phyloP scores from a whole-genome alignment of 1,140 invertebrate genomes.

The Oryzaephilus surinamensis region DNA sequence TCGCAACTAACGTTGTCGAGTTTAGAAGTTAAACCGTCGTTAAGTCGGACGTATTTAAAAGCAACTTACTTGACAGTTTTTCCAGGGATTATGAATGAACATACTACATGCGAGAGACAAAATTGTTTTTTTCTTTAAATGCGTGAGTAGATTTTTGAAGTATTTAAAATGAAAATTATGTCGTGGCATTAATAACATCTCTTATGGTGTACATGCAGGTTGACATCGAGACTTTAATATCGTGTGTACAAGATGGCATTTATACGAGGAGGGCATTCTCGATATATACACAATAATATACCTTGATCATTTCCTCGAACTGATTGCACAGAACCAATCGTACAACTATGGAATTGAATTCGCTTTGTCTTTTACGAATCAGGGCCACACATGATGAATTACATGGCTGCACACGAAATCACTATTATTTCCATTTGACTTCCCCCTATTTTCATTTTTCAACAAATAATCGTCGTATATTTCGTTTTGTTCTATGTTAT shows the following conservation, averaged over 20 bases:
- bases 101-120: too few relatives aligned
- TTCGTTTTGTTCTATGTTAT: too few relatives aligned
- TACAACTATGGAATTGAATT: background rate
- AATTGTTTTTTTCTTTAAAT: too few relatives aligned
- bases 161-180: too few relatives aligned
- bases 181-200: background rate
- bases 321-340: background rate
- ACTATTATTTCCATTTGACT: too few relatives aligned
- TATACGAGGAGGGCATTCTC: constrained; percentile 2
- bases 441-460: too few relatives aligned
- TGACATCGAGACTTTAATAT: background rate
- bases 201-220: background rate
- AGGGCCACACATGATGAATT: background rate
- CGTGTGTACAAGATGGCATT: background rate
- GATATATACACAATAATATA: constrained; percentile 5
- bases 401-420: background rate
- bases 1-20: background rate
- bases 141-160: too few relatives aligned
- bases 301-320: background rate
- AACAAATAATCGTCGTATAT: too few relatives aligned
- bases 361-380: background rate
- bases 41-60: background rate
- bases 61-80: background rate
- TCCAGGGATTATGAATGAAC: too few relatives aligned
- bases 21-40: background rate